A percentile compares a stretch with the other conserved stretches of the same genome.
These are phyloP conservation scores for Microcebus lehilahytsara DNA, from an alignment of 2,113 vertebrate genomes.

Conservation along the genomic window DNA sequence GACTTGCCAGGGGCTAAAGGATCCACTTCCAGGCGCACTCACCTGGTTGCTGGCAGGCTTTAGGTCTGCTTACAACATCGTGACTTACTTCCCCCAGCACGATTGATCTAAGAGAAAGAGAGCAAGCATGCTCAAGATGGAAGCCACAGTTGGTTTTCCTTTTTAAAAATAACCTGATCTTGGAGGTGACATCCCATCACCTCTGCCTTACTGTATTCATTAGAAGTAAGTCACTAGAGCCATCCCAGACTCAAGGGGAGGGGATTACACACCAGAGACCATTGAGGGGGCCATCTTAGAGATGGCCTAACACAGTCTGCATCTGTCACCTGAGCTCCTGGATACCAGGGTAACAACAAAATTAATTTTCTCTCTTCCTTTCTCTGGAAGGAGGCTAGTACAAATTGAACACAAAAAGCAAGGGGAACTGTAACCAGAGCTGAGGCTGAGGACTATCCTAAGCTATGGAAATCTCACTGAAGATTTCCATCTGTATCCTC, in stretches of 20 bases:
- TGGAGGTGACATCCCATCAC: background rate
- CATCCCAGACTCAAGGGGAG: background rate
- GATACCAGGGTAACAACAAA: background rate
- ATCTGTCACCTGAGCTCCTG: background rate
- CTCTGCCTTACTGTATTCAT: background rate
- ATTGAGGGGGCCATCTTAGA: background rate
- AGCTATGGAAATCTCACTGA: background rate
- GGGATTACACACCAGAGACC: background rate
- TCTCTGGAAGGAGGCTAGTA: background rate
- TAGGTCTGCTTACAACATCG: background rate
- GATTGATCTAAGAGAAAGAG: background rate
- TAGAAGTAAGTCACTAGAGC: background rate
- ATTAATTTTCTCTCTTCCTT: background rate
- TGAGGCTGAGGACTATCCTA: background rate
- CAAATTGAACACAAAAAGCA: background rate
- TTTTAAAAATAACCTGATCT: background rate
- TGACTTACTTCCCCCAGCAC: background rate
- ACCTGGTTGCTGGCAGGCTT: background rate
- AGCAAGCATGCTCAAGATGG: background rate
- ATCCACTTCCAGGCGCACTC: background rate
- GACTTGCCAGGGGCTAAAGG: background rate
- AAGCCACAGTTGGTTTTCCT: background rate
- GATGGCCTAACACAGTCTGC: background rate
- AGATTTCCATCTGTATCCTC: background rate
- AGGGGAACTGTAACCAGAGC: background rate